Base-by-base conservation (phyloP, 2,113 vertebrate species). In the Phodopus roborovskii region DNA sequence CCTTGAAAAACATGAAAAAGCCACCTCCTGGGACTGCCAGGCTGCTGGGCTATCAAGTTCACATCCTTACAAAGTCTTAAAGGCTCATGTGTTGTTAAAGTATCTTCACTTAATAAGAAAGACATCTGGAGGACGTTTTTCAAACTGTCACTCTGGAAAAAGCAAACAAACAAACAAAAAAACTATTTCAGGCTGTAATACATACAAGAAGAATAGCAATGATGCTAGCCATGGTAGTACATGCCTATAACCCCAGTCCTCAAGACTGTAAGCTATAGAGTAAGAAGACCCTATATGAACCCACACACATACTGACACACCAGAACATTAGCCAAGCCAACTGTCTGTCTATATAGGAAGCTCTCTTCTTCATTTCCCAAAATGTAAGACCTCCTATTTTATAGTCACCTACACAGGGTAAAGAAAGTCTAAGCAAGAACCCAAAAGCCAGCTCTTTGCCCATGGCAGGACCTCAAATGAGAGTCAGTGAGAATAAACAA, bases 61-160 rank as follows among this genome's bases (percentile, higher is more conserved):
- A 8, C 7, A 39, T 77, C 83, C 62, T 83, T 13, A 79, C 12
- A 68, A 87, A 90, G 87, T 71, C 70, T 77, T 9, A 50, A 88
- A 85, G 28, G 15, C 79, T 71, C 2, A 0, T 58, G 45, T 64
- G 88, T 92, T 79, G 60, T 70, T 89, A 53, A 88, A 78, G 71
- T 62, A 48, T 64, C 58, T 45, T 77, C 58, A 53, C 45, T 79
- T 58, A 79, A 89, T 81, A n/a, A 60, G 28, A 94, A 91, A 53
- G 64, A 58, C 56, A 36, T 8, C 45, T 88, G 5, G 33, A 91
- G 74, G 56, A 62, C 6, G 39, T 85, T 96, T 95, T 94, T 94
- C 58, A 81, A 90, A 90, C 26, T 60, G 81, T 84, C 82, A 33
- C 68, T 94, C 91, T 92, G 17, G 19, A 95, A 90, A 87, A 56